These are phyloP conservation scores for Zoroaster sp. DNA, from an alignment of 53 echinoderm and acorn worm species.

Conservation along the genomic window DNA sequence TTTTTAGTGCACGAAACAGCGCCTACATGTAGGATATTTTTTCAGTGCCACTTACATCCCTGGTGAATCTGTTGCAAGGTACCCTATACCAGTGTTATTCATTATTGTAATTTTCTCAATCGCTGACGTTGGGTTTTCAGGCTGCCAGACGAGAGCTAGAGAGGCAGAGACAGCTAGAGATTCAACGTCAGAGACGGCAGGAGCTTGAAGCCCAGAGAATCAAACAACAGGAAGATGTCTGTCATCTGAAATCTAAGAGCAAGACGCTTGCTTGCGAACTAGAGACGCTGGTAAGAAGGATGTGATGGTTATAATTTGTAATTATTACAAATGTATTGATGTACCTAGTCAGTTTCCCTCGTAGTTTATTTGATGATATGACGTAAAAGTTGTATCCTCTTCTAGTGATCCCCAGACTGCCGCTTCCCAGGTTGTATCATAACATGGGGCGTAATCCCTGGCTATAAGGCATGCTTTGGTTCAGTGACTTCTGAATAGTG, in stretches of 20 bases:
- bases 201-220: conserved; percentile 90
- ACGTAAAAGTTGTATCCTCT: no score
- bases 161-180: conserved; percentile 88
- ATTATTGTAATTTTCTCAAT: background rate
- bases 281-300: conserved; percentile 77
- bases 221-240: conserved; percentile 85
- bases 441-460: no score
- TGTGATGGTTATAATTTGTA: background rate
- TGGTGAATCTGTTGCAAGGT: background rate
- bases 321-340: background rate
- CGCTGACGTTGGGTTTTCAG: no score
- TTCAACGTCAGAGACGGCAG: conserved; percentile 83
- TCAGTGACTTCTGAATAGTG: no score
- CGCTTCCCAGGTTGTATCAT: no score
- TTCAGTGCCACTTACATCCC: no score
- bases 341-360: no score
- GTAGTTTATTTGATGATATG: no score
- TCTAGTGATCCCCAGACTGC: no score
- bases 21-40: no score
- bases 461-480: no score
- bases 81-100: background rate
- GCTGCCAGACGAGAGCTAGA: conserved; percentile 92
- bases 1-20: no score
- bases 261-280: conserved; percentile 94
- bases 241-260: conserved; percentile 91